phyloP scores from a whole-genome alignment of 2,888 invertebrate species.

The Biston stratarius region DNA sequence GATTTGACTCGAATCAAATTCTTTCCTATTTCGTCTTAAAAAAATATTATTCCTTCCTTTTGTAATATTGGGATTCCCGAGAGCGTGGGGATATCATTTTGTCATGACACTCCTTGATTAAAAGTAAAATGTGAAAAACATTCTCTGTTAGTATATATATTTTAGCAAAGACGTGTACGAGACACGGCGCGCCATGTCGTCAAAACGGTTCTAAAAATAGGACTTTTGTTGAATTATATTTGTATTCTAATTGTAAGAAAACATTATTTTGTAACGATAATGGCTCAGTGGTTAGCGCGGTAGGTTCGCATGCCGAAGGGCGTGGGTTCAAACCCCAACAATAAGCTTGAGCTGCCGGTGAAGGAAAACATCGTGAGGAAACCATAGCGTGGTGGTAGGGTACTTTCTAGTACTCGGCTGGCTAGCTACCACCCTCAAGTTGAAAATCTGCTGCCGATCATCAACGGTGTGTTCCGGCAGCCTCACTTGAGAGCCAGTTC shows the following conservation, averaged over 20 bases:
- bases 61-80: constrained; percentile 12
- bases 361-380: no score
- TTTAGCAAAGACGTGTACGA: not conserved
- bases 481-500: no score
- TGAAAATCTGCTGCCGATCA: no score
- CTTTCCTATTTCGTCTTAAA: constrained; percentile 19
- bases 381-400: no score
- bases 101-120: constrained; percentile 23
- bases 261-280: no score
- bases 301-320: no score
- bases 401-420: no score
- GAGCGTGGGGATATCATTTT: constrained; percentile 11
- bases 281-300: no score
- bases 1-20: constrained; percentile 25
- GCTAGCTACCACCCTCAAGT: no score
- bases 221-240: not conserved
- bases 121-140: constrained; percentile 14
- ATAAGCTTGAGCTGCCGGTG: no score
- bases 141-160: constrained; percentile 7
- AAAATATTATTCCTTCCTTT: constrained; percentile 24
- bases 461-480: no score
- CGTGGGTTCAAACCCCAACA: no score
- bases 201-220: not conserved
- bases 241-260: not conserved
- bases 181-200: not conserved